Base-by-base conservation (phyloP, 2,888 invertebrate genomes). In the Lepidochitona cinerea region DNA sequence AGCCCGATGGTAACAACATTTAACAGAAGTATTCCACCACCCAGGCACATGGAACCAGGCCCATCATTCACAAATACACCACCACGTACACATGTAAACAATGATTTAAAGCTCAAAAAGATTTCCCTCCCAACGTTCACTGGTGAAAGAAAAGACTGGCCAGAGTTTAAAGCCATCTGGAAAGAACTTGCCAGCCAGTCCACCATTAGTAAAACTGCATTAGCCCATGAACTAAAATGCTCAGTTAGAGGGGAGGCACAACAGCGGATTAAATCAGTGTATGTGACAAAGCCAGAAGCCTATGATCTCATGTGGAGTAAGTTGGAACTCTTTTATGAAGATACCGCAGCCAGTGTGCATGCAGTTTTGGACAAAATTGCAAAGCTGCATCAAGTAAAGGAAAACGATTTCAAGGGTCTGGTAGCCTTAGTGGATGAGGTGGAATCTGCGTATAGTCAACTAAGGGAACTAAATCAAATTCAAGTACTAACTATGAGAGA, bases 61-160 rank as follows among this genome's bases (percentile, higher is more conserved):
- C 9, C 18, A 18, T 41, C 41, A 41, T 18, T 12, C 18, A 12
- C 18, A 18, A 9, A 41, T 9, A 12, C 41, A 18, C n/a, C n/a
- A n/a, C 9, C 41, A 41, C 9, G 41, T 41, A 12, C 41, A 41
- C 9, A 9, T 18, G 12, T 23, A 7, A 54, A 23, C 26, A 23
- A 23, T 23, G 59, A 59, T 29, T 37, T 68, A 14, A 68, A 68
- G 49, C 49, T 41, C 4, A 41, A 68, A 18, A 68, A 29, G 29
- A 2, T 68, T 5, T 49, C 41, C 29, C 29, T 68, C 37, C 68
- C 49, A 26, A 68, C 49, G 4, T 68, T 68, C 33, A 49, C 41
- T 12, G 68, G 68, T 26, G 49, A 41, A 26, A 37, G 68, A 29
- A 49, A 68, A 41, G 68, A 68, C 41, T 68, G 68, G 68, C 68